Evolutionary conservation across 1,140 invertebrate species (phyloP), one percentile per base, ranked within the genome.

Genomic region (Drosophila ananassae): DNA sequence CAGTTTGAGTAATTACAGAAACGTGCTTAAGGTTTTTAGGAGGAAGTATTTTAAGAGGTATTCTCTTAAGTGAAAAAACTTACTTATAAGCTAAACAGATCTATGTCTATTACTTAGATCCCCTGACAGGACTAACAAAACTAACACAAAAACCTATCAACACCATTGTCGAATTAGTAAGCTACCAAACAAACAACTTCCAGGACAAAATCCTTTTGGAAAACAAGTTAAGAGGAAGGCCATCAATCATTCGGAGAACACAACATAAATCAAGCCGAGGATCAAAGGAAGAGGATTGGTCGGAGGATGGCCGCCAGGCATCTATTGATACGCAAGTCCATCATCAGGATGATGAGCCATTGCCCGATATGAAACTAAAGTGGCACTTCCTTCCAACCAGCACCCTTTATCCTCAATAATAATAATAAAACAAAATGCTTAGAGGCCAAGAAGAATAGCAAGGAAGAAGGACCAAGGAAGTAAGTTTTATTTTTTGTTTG

Each of bases 1-100:
- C 83, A 83, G 83, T 79, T 83, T 87, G 83, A 87, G 64, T 83
- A 87, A 87, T 87, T 87, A 79, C 79, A 67, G 22, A 68, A 63
- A 87, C 83, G 83, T 87, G 83, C 54, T 57, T 22, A 32, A 25
- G 47, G 58, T 52, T 51, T 24, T 17, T 17, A 17, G 17, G 0
- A 4, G 6, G 0, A 48, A 44, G 17, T 17, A 1, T 17, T 17
- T 17, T 17, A 17, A 17, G 17, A 17, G 17, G 17, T 17, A 17
- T 17, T 17, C 17, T 17, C 17, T 17, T 17, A n/a, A n/a, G n/a
- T n/a, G n/a, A n/a, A n/a, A n/a, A n/a, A n/a, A n/a, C n/a, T n/a
- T n/a, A n/a, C 17, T 17, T 17, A 17, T 17, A 17, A 17, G 17
- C 17, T 17, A 17, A 17, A 17, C 17, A 17, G 17, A 17, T 17